Conservation (phyloP, 53 echinoderm and acorn worm species). For the Actinopyga echinites region DNA sequence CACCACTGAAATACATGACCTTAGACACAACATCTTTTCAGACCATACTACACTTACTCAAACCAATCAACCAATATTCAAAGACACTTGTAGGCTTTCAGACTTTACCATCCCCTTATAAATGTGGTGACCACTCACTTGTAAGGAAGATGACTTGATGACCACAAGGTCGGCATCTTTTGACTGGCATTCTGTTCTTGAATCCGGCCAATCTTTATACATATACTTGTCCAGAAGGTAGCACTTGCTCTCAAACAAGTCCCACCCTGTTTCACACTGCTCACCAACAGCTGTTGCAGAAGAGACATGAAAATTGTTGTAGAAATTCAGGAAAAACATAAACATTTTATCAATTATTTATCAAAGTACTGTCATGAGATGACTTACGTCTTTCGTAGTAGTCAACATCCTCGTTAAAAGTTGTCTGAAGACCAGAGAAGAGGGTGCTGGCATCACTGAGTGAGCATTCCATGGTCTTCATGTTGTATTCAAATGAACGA, state of each 20-base stretch:
- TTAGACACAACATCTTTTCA: too few relatives aligned
- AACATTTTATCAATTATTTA: background rate
- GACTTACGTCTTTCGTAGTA: constrained; percentile 57
- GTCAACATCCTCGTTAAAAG: background rate
- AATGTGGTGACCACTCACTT: background rate
- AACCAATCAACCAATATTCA: too few relatives aligned
- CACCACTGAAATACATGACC: background rate
- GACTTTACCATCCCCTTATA: too few relatives aligned
- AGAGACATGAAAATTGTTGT: too few relatives aligned
- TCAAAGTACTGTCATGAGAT: background rate
- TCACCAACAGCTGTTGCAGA: constrained; percentile 41
- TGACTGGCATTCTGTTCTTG: constrained; percentile 1
- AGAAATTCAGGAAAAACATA: background rate
- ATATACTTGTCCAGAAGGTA: background rate
- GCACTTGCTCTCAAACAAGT: background rate
- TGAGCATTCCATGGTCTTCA: constrained; percentile 50
- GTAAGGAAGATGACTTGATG: background rate
- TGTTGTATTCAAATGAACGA: constrained; percentile 52
- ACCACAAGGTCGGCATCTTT: constrained; percentile 43
- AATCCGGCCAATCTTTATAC: background rate
- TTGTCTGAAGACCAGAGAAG: constrained; percentile 13
- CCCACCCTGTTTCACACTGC: constrained; percentile 17
- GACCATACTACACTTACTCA: too few relatives aligned
- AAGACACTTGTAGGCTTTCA: too few relatives aligned
- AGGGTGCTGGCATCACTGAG: constrained; percentile 53